Evolutionary conservation across 1,140 invertebrate species (phyloP).

Genomic region (Aradophagus sp.): DNA sequence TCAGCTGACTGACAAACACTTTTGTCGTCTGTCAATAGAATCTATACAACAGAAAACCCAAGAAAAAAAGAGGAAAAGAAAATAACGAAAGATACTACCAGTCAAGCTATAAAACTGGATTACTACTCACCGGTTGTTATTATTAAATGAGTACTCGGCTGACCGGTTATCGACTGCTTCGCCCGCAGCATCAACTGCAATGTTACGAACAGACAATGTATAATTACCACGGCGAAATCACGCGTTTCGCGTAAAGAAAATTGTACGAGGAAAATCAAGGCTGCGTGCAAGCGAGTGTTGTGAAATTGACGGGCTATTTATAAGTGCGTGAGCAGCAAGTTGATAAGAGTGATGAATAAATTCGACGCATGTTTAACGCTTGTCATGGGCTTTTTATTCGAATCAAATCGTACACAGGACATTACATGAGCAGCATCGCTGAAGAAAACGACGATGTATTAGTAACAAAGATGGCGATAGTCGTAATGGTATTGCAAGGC

Average conservation of each 20-base stretch:
- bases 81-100: no score
- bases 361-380: constrained; percentile 18
- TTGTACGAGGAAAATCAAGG: constrained; percentile 17
- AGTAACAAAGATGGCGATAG: constrained; percentile 68
- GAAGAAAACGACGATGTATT: constrained; percentile 44
- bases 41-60: no score
- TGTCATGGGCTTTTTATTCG: constrained; percentile 22
- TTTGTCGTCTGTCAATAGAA: no score
- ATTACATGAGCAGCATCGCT: constrained; percentile 37
- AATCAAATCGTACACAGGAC: constrained; percentile 15
- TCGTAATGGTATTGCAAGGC: constrained; percentile 53
- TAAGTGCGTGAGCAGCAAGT: not conserved
- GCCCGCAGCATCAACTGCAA: constrained; percentile 39
- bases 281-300: constrained; percentile 21
- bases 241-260: constrained; percentile 9
- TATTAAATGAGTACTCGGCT: no score
- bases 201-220: constrained; percentile 28
- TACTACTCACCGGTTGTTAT: no score
- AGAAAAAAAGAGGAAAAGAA: no score
- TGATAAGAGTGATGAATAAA: constrained; percentile 33
- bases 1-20: no score
- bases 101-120: no score
- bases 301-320: constrained; percentile 22
- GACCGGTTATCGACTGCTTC: constrained; percentile 20
- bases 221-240: constrained; percentile 26